Percentiles rank a stretch among this genome's conserved stretches.
Conservation (phyloP, 2,888 invertebrate genomes). For the Volucella inflata region DNA sequence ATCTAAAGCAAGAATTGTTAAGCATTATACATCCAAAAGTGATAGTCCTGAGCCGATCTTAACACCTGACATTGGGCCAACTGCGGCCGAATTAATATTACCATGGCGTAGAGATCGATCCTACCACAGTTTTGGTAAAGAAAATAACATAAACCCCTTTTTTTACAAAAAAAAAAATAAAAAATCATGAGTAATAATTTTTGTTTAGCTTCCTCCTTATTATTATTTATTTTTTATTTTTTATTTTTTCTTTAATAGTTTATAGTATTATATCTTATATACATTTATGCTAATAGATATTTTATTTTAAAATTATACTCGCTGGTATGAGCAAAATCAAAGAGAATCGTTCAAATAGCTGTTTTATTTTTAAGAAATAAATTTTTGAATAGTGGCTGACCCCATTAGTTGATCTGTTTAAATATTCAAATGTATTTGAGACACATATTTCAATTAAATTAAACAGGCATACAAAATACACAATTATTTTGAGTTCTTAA, state of each 20-base stretch:
- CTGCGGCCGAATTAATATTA: slow-evolving; percentile 91
- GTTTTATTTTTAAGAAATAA: slow-evolving; percentile 17
- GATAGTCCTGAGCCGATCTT: slow-evolving; percentile 81
- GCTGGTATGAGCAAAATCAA: slow-evolving; percentile 58
- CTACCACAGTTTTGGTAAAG: slow-evolving; percentile 89
- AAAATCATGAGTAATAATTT: slow-evolving; percentile 8
- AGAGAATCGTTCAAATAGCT: slow-evolving; percentile 49
- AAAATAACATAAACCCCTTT: slow-evolving; percentile 51
- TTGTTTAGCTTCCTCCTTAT: slow-evolving; percentile 17
- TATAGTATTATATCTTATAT: slow-evolving; percentile 22
- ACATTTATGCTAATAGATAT: slow-evolving; percentile 53
- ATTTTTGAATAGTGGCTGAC: slow-evolving; percentile 63
- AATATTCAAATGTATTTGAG: slow-evolving; percentile 31
- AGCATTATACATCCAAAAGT: slow-evolving; percentile 85
- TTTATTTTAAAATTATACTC: slow-evolving; percentile 42
- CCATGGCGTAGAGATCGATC: slow-evolving; percentile 93
- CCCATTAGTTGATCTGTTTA: slow-evolving; percentile 44
- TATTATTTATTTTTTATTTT: slow-evolving; percentile 18
- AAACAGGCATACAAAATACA: too few species aligned
- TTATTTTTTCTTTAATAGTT: slow-evolving; percentile 31
- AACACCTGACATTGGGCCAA: slow-evolving; percentile 87
- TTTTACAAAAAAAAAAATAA: slow-evolving; percentile 28
- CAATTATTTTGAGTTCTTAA: too few species aligned
- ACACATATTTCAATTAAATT: slow-evolving; percentile 19
- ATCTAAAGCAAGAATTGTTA: slow-evolving; percentile 88